Conservation (phyloP, 2,113 vertebrate genomes). For the Paramormyrops kingsleyae region DNA sequence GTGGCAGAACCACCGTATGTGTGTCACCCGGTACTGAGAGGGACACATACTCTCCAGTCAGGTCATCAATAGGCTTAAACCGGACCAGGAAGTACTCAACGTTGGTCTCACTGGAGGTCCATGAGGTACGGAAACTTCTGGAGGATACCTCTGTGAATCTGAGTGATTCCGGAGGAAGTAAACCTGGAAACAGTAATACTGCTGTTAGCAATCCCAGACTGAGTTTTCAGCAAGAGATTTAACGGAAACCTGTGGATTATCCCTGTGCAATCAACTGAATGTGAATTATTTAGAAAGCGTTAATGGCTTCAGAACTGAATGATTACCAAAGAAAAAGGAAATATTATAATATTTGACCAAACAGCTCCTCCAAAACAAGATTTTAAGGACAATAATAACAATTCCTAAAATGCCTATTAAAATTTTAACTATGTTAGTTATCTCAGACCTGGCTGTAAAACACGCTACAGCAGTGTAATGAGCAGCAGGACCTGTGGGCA, state of each 20-base stretch:
- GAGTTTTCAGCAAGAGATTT: not conserved
- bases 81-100: conserved; percentile 75
- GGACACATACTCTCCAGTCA: conserved; percentile 61
- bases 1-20: conserved; percentile 63
- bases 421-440: not conserved
- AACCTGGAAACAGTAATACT: conserved; percentile 52
- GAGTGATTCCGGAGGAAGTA: conserved; percentile 70
- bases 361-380: not conserved
- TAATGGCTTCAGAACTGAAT: not conserved
- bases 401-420: not conserved
- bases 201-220: not conserved
- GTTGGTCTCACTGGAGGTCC: conserved; percentile 66
- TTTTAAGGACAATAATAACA: not conserved
- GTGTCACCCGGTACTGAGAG: conserved; percentile 73
- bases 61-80: conserved; percentile 61
- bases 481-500: not conserved
- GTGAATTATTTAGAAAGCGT: not conserved
- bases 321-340: not conserved
- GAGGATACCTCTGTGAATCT: conserved; percentile 76
- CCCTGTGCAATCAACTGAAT: not conserved
- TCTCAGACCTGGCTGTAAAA: not conserved
- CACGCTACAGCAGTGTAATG: not conserved
- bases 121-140: conserved; percentile 74
- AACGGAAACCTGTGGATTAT: not conserved
- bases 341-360: not conserved